A percentile compares a stretch with the other conserved stretches of the same genome.
Evolutionary conservation across 2,113 vertebrate genomes (phyloP).

Genomic region (Terrapene triunguis): DNA sequence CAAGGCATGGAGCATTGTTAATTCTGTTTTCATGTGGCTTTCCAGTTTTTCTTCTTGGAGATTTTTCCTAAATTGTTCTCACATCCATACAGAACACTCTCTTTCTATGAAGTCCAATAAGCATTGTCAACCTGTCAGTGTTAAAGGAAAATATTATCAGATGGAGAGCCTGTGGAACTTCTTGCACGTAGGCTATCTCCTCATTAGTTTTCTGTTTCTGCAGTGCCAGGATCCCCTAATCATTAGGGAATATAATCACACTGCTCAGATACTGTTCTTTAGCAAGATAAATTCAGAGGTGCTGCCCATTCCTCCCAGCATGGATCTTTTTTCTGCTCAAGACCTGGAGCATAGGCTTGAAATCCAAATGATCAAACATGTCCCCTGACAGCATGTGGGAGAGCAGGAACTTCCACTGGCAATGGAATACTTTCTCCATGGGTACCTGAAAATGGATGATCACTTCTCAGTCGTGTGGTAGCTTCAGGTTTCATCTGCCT

Average conservation of each 20-base stretch:
- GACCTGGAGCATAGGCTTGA: slow-evolving; percentile 1
- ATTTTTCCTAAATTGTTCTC: neutral
- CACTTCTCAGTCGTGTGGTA: slow-evolving; percentile 2
- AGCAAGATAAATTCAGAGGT: neutral
- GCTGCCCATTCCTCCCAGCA: neutral
- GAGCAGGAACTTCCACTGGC: neutral
- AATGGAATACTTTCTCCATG: neutral
- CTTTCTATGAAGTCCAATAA: neutral
- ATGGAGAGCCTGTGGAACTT: neutral
- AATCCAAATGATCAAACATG: neutral
- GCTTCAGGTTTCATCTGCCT: slow-evolving; percentile 28
- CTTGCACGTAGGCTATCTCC: neutral
- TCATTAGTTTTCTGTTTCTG: neutral
- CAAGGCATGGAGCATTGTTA: neutral
- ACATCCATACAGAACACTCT: neutral
- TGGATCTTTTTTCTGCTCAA: neutral
- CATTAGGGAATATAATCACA: slow-evolving; percentile 8
- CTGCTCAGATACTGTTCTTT: neutral
- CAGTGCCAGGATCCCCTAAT: neutral
- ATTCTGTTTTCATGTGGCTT: neutral
- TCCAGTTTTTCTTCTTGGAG: neutral
- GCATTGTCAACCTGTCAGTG: neutral
- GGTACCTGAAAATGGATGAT: slow-evolving; percentile 14
- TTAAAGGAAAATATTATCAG: neutral
- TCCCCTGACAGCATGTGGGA: neutral